Percentiles rank a stretch among this genome's conserved stretches.
These are phyloP conservation scores for Helobdella robusta DNA, from an alignment of 2,888 invertebrate genomes.

Conservation along the genomic window DNA sequence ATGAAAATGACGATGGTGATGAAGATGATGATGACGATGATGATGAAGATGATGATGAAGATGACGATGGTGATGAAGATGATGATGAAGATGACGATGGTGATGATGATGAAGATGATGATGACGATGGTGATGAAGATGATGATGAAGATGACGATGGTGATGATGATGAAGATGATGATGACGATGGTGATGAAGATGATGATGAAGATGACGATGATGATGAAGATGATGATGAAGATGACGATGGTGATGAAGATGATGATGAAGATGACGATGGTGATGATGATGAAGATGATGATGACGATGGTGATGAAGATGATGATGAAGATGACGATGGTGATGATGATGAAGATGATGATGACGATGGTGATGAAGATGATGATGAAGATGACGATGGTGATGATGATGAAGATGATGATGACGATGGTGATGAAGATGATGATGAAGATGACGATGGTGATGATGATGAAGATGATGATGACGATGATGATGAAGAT, in stretches of 20 bases:
- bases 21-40: slow-evolving; percentile 20
- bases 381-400: background rate
- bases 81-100: slow-evolving; percentile 1
- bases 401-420: slow-evolving; percentile 20
- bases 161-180: slow-evolving; percentile 19
- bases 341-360: background rate
- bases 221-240: slow-evolving; percentile 15
- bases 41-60: slow-evolving; percentile 14
- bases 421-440: slow-evolving; percentile 21
- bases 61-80: slow-evolving; percentile 18
- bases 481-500: slow-evolving; percentile 24
- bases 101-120: background rate
- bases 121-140: slow-evolving; percentile 15
- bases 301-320: slow-evolving; percentile 27
- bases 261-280: slow-evolving; percentile 22
- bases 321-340: slow-evolving; percentile 22
- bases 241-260: slow-evolving; percentile 20
- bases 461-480: slow-evolving; percentile 24
- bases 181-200: slow-evolving; percentile 10
- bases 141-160: slow-evolving; percentile 10
- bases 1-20: background rate
- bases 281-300: slow-evolving; percentile 25
- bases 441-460: slow-evolving; percentile 19
- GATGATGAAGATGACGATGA: slow-evolving; percentile 1
- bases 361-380: background rate